Evolutionary conservation across 2,888 invertebrate genomes (phyloP), one percentile per base, ranked within the genome.

Genomic region (Sarcophaga carnaria): DNA sequence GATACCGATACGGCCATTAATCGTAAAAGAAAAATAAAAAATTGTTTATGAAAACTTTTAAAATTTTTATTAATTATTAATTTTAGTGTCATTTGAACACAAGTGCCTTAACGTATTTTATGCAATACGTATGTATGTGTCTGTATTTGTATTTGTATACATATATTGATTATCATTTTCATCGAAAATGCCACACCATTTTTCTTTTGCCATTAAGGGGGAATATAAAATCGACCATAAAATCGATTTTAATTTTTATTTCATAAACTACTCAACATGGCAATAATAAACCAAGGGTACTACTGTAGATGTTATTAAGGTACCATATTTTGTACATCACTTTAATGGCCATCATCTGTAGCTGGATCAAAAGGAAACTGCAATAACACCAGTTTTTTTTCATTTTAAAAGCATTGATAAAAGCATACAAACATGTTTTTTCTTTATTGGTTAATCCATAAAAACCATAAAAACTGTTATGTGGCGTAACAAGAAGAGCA

Each of bases 321-420:
- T 37, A 37, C 37, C 27, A 20, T 59, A 59, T 60, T 60, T 72
- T 27, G 37, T 37, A 60, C 59, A 27, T 8, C 27, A 60, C 37
- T n/a, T 72, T 71, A 59, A 71, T 71, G 70, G 4, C 59, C 60
- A 60, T 37, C n/a, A 62, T 62, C n/a, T 20, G 1, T 37, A 20
- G 12, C 14, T 47, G 2, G 4, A 14, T 6, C 25, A 4, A 63
- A 69, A 49, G 11, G 22, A 45, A 69, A 22, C 10, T 8, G 5
- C 27, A 45, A 25, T 37, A 10, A 37, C 2, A 37, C 37, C 8
- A 37, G 8, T 2, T 8, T 37, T 8, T 8, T 27, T 37, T 8
- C 6, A 37, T 37, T 37, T 37, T 37, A 37, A 69, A 69, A 49
- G 8, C 4, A 6, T 20, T 11, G 12, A 3, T 4, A 37, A 20